Percentiles rank a stretch among this genome's conserved stretches.
Conservation (phyloP, 2,797 vertebrate species). For the Alectoris magna region DNA sequence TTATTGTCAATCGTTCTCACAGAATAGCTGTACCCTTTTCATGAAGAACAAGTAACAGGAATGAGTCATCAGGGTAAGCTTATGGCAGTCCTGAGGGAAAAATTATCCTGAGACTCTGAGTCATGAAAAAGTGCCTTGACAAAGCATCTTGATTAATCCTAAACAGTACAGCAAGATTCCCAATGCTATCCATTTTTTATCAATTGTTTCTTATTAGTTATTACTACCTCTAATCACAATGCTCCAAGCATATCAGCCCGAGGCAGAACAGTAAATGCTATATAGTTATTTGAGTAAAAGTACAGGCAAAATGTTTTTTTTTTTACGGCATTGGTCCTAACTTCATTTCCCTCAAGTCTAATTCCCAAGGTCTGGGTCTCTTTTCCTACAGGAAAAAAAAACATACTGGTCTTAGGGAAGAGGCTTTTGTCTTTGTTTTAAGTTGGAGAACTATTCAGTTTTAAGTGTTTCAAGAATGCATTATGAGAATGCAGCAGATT, state of each 20-base stretch:
- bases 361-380: neutral
- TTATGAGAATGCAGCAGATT: neutral
- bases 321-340: neutral
- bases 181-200: neutral
- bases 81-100: neutral
- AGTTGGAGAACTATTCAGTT: neutral
- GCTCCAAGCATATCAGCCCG: neutral
- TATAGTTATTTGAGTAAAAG: neutral
- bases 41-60: neutral
- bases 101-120: neutral
- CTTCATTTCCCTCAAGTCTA: neutral
- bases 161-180: neutral
- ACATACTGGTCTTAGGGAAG: neutral
- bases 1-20: neutral
- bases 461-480: neutral
- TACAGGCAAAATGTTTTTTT: neutral
- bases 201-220: neutral
- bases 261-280: neutral
- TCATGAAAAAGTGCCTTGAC: neutral
- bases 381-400: neutral
- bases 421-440: neutral
- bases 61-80: neutral
- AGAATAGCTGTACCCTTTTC: slow-evolving; percentile 1
- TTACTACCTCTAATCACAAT: neutral
- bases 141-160: neutral